Base-by-base conservation (phyloP, 2,797 vertebrate genomes). In the Anableps anableps region DNA sequence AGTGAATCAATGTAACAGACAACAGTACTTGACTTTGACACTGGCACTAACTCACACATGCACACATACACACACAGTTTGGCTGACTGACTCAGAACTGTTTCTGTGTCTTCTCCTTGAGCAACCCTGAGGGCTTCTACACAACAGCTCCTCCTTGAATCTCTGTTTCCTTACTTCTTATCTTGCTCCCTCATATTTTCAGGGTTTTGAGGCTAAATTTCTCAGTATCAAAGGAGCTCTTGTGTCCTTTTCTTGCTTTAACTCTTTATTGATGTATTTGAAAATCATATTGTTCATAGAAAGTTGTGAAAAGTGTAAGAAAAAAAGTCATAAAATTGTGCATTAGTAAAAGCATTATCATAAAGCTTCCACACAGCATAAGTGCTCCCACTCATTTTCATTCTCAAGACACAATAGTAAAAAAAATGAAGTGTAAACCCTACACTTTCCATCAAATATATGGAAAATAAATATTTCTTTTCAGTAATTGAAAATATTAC, bases 41-140 rank as follows among this genome's bases (percentile, higher is more conserved):
- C 60, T 36, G 60, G 60, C 82, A 38, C 31, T 9, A 11, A 43
- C 7, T 31, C 4, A 43, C 74, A 7, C 71, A 45, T 1, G 38
- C 74, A 16, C 72, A 47, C 29, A 75, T 26, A 72, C 74, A n/a
- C 21, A 73, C 50, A 76, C 8, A 72, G 79, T 74, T 79, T 80
- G 85, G 84, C 89, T 83, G 51, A 81, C 89, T 85, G 82, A 93
- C 89, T 88, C 10, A 58, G 38, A 85, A 83, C 87, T 77, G 82
- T 84, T 80, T 76, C 73, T 19, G 26, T 29, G 76, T 78, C 21
- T 85, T 78, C 75, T 88, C 70, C 80, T 77, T 77, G 34, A 80
- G 80, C 71, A 66, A 83, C 86, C 90, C 82, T 8, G 48, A 86
- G 85, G 88, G 88, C 85, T 75, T 34, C 50, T 80, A 51, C 76